phyloP scores from a whole-genome alignment of 2,113 vertebrate species.

The Polypterus senegalus region DNA sequence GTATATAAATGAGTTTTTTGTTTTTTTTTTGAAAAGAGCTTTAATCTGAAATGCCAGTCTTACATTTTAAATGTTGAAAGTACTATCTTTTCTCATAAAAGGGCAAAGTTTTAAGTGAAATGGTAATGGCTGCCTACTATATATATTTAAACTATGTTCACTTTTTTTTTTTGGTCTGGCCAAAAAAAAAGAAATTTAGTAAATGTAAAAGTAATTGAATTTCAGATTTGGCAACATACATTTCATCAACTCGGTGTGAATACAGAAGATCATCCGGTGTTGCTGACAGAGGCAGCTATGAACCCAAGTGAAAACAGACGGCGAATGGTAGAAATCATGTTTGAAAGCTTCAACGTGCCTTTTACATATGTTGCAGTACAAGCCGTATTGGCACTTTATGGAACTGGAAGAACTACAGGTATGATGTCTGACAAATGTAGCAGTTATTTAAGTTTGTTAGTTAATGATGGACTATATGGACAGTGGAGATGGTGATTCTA shows the following conservation, averaged over 20 bases:
- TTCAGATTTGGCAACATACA: slow-evolving; percentile 49
- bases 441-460: too few species aligned
- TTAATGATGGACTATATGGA: too few species aligned
- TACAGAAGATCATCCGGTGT: slow-evolving; percentile 43
- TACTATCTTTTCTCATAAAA: too few species aligned
- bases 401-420: slow-evolving; percentile 46
- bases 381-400: slow-evolving; percentile 47
- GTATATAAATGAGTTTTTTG: too few species aligned
- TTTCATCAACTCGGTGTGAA: slow-evolving; percentile 41
- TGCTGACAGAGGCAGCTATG: slow-evolving; percentile 47
- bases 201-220: not conserved
- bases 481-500: too few species aligned
- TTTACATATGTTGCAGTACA: slow-evolving; percentile 49
- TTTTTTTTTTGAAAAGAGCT: too few species aligned
- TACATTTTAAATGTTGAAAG: too few species aligned
- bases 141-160: not conserved
- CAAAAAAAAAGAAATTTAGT: not conserved
- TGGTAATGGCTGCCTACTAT: not conserved
- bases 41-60: too few species aligned
- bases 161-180: not conserved
- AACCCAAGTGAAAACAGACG: slow-evolving; percentile 37
- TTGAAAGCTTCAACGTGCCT: slow-evolving; percentile 46
- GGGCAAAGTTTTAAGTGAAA: too few species aligned
- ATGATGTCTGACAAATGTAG: not conserved
- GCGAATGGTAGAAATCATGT: slow-evolving; percentile 50